Base-by-base conservation (phyloP, 2,113 vertebrate species). In the Macquaria ambigua region DNA sequence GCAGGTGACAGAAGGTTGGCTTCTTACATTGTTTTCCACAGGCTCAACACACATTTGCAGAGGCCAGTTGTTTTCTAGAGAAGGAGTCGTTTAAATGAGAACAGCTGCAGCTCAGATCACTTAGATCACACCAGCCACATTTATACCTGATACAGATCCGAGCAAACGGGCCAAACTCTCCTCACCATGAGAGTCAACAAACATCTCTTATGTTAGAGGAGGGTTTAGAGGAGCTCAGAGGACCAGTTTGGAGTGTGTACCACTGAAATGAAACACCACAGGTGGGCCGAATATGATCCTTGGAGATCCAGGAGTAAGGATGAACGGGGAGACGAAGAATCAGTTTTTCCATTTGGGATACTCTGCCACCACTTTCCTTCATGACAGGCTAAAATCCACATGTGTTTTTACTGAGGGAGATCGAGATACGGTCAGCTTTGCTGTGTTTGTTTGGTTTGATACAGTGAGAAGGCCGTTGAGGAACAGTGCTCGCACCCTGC, bases 401-500 rank as follows among this genome's bases (percentile, higher is more conserved):
- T 66, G 52, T 77, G 66, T 1, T 72, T 72, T 70, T 5, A 23
- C 18, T 72, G 52, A 25, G 59, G 58, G 20, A 61, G 66, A 50
- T 64, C 6, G n/a, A 59, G 70, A 48, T 9, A 46, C 25, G 11
- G 50, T 11, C n/a, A 4, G 1, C 34, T 62, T 63, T 39, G n/a
- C 53, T 10, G 43, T 59, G 70, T 73, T 63, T 70, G 70, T 75
- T 83, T 63, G 58, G 63, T 74, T 79, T 74, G 70, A 83, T 34
- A 68, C 25, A 16, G 74, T 1, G 84, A 78, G 79, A 67, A 59
- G 74, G 50, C 43, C 1, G 15, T 48, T 56, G 81, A 66, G 12
- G 52, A 73, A 67, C 39, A 69, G 63, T 34, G 25, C 43, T 75
- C 56, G 34, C 62, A 46, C 14, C 50, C 43, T 39, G 70, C 41